Evolutionary conservation across 2,797 vertebrate species (phyloP), one percentile per base, ranked within the genome.

Genomic region (Linurgus olivaceus): DNA sequence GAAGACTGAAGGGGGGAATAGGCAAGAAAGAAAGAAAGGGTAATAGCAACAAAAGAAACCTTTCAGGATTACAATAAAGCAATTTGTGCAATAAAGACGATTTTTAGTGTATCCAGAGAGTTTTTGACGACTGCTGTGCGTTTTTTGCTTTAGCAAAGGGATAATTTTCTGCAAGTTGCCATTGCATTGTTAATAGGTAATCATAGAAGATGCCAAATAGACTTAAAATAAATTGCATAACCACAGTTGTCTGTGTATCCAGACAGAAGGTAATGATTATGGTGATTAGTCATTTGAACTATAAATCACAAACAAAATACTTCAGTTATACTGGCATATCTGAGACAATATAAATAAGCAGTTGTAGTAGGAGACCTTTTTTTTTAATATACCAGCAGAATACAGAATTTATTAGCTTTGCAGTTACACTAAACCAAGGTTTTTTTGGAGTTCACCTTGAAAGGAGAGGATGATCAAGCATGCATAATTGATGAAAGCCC

Each of bases 211-310:
- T 94, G 57, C 58, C 77, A 88, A 52, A 74, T 86, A 93, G 62
- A 50, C 51, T 86, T 91, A 40, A 85, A 84, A 52, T 70, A 87
- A 93, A 38, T 96, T 95, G 75, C 23, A 18, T 90, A 96, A 95
- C 68, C n/a, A 40, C 79, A 79, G 21, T 86, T 94, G 26, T 79
- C 54, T 95, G 42, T 88, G 50, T 94, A 68, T 51, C 35, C 48
- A 55, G 75, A 75, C 90, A 86, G 61, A 93, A 54, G 54, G 48
- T 88, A 63, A 55, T 93, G 35, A 90, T 88, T 94, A 38, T 87
- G 21, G 13, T 70, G 62, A 88, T 94, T 83, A 82, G 51, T 92
- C 52, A 73, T 70, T 90, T 90, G 71, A 92, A 73, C 65, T 73
- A 51, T 88, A 95, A 85, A 91, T 90, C 61, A 74, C 57, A 90